Base-by-base conservation (phyloP, 64 coral and sea anemone species). In the Stylophora pistillata region DNA sequence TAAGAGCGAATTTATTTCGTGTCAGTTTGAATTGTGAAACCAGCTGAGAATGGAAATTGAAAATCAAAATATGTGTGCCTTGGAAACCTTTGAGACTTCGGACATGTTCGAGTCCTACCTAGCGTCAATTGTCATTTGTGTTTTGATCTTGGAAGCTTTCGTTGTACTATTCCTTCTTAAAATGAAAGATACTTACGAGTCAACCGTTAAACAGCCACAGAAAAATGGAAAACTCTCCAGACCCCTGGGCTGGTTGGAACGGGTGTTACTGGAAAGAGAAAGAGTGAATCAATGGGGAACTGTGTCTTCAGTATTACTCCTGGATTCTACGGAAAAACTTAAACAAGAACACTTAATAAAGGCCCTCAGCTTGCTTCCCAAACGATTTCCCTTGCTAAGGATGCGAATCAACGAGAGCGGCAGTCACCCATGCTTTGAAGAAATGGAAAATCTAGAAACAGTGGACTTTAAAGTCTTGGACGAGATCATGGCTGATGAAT, bases 321-420 rank as follows among this genome's bases (percentile, higher is more conserved):
- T 97, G 12, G 86, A 97, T 37, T 93, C 95, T 3, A 53, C 58
- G n/a, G 65, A 81, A 41, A 53, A 88, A 55, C 72, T 97, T n/a
- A 74, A 82, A 14, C 37, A 75, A 20, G 85, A 73, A 18, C 37
- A 55, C 7, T 81, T 97, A 1, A 73, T 47, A 78, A 86, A 82
- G 66, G 71, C 95, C 10, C 82, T 97, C 25, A 6, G 37, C 69
- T 66, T 88, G 72, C 86, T 93, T 10, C 37, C 29, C 28, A 74
- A 83, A 56, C 68, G 86, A 41, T 88, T 82, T 59, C 86, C 86
- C 47, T 83, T 93, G 55, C 61, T 93, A 54, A 25, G 84, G 16
- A 59, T 70, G 41, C 59, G 57, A 89, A 57, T 93, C 47, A 65
- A 85, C 29, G 37, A 78, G 15, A 53, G 10, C 23, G 70, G 29